Evolutionary conservation across 2,797 vertebrate species (phyloP).

Genomic region (Zenarchopterus dispar): DNA sequence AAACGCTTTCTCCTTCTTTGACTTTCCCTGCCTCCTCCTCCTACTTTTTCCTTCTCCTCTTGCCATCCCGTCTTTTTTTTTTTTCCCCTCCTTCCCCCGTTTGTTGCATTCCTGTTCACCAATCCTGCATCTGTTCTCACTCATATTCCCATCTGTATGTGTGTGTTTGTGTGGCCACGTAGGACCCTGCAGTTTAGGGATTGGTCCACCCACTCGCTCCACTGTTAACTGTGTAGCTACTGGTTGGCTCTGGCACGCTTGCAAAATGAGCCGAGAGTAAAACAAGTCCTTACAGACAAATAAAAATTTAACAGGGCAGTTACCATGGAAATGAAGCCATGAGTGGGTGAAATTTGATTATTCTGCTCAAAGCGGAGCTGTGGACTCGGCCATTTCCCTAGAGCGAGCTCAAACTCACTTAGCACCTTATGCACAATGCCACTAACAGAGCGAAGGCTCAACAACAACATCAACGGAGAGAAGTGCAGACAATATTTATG

Average conservation of each 20-base stretch:
- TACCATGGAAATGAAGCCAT: constrained; percentile 46
- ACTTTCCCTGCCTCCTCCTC: constrained; percentile 46
- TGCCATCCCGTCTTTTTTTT: constrained; percentile 38
- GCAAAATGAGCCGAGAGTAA: not conserved
- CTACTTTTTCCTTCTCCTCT: constrained; percentile 46
- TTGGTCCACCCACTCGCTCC: constrained; percentile 48
- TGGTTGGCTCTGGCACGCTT: constrained; percentile 17
- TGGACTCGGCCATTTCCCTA: constrained; percentile 11
- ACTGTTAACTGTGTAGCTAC: constrained; percentile 61
- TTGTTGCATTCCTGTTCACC: constrained; percentile 68
- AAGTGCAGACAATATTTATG: constrained; percentile 10
- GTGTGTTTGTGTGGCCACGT: constrained; percentile 60
- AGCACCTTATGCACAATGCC: constrained; percentile 26
- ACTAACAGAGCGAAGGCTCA: constrained; percentile 11
- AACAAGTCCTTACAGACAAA: constrained; percentile 11
- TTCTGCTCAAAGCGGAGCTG: constrained; percentile 19
- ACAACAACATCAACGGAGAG: constrained; percentile 21
- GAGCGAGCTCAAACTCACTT: constrained; percentile 41
- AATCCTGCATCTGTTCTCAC: constrained; percentile 60
- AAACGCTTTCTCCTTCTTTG: constrained; percentile 42
- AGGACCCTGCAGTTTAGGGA: constrained; percentile 61
- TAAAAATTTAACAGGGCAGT: constrained; percentile 36
- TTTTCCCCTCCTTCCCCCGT: constrained; percentile 39
- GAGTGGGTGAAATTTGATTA: constrained; percentile 33
- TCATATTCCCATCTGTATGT: constrained; percentile 43